A percentile compares a stretch with the other conserved stretches of the same genome.
Evolutionary conservation across 2,888 invertebrate species (phyloP).

Genomic region (Portevinia maculata): DNA sequence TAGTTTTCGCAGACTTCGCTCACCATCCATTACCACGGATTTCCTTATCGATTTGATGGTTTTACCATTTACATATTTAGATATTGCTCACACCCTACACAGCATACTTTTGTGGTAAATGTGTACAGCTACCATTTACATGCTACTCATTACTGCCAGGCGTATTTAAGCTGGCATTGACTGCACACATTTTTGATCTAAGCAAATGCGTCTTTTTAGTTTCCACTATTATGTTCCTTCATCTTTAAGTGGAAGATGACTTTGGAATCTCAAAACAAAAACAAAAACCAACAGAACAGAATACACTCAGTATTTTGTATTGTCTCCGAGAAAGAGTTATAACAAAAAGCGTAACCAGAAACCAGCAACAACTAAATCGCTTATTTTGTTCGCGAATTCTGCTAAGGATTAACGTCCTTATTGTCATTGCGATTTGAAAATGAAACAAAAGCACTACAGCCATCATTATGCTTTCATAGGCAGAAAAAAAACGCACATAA

Average conservation of each 20-base stretch:
- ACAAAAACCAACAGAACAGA: constrained; percentile 15
- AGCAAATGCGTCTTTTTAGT: background rate
- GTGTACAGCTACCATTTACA: background rate
- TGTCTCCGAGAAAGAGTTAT: constrained; percentile 32
- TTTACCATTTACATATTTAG: no score
- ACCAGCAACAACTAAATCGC: constrained; percentile 55
- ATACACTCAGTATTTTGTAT: constrained; percentile 12
- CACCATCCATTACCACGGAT: no score
- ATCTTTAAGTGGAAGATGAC: constrained; percentile 53
- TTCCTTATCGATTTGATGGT: no score
- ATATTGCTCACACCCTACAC: background rate
- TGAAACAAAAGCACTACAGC: constrained; percentile 1
- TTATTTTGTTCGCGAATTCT: constrained; percentile 54
- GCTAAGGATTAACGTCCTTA: constrained; percentile 33
- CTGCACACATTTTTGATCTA: background rate
- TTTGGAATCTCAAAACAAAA: constrained; percentile 38
- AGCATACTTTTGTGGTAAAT: no score
- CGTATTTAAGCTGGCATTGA: constrained; percentile 15
- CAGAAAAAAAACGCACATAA: constrained; percentile 14
- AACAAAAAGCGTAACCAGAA: constrained; percentile 19
- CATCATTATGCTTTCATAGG: constrained; percentile 25
- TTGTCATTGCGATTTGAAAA: constrained; percentile 47
- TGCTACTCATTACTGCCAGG: background rate
- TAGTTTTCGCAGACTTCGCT: no score
- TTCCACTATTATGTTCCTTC: constrained; percentile 2